Evolutionary conservation across 2,888 invertebrate species (phyloP).

Genomic region (Chloroclystis v-ata): DNA sequence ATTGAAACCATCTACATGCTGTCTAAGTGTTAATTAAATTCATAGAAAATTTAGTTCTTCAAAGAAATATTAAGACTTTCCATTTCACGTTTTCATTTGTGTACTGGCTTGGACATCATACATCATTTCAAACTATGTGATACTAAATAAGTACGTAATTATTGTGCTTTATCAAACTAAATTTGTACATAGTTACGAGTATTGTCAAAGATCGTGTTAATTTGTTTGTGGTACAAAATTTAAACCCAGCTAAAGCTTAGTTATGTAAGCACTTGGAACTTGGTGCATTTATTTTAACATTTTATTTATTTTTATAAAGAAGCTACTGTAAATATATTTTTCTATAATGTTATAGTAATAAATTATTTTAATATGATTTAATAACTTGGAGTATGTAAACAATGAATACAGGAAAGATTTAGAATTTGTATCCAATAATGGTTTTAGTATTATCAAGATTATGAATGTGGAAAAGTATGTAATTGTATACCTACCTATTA

Average conservation of each 20-base stretch:
- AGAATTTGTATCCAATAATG: constrained; percentile 13
- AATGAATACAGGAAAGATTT: constrained; percentile 20
- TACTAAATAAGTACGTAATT: constrained; percentile 30
- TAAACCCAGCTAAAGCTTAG: constrained; percentile 16
- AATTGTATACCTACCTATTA: constrained; percentile 1
- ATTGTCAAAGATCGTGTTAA: not conserved
- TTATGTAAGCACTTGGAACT: constrained; percentile 16
- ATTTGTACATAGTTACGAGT: not conserved
- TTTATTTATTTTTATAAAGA: constrained; percentile 23
- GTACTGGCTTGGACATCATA: constrained; percentile 19
- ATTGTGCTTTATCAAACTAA: constrained; percentile 5
- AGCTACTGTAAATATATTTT: constrained; percentile 28
- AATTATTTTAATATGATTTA: constrained; percentile 25
- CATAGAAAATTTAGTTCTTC: too few relatives aligned
- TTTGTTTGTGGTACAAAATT: constrained; percentile 11
- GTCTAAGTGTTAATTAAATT: not conserved
- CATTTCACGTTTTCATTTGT: not conserved
- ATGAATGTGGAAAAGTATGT: constrained; percentile 6
- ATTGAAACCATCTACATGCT: not conserved
- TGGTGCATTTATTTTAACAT: constrained; percentile 29
- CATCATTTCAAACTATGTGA: constrained; percentile 24
- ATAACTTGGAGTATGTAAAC: constrained; percentile 18
- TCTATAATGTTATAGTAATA: constrained; percentile 26
- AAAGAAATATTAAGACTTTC: too few relatives aligned
- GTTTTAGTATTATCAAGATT: constrained; percentile 10